phyloP scores from a whole-genome alignment of 2,888 invertebrate species.

The Melinaea menophilus region DNA sequence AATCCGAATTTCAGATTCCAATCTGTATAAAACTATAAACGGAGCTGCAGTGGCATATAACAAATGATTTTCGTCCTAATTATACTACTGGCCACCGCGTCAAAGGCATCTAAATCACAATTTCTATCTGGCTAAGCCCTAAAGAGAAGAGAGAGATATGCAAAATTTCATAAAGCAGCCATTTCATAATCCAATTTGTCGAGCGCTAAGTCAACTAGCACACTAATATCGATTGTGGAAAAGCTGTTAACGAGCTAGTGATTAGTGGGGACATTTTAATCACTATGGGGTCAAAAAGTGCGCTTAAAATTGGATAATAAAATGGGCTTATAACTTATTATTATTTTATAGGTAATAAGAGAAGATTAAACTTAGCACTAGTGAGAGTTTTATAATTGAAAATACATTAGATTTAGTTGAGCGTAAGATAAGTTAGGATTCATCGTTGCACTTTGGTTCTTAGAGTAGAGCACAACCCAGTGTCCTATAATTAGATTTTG shows the following conservation, averaged over 20 bases:
- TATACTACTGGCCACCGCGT: slow-evolving; percentile 25
- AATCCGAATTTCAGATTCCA: background rate
- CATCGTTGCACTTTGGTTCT: slow-evolving; percentile 10
- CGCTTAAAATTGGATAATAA: too few species aligned
- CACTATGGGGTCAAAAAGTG: too few species aligned
- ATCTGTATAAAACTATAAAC: slow-evolving; percentile 29
- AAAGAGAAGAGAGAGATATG: slow-evolving; percentile 64
- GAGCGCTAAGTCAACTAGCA: too few species aligned
- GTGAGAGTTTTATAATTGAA: slow-evolving; percentile 35
- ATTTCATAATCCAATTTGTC: too few species aligned
- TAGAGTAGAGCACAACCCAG: slow-evolving; percentile 15
- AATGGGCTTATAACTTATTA: slow-evolving; percentile 42
- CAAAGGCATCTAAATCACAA: slow-evolving; percentile 75
- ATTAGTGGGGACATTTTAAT: too few species aligned
- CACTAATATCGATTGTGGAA: too few species aligned
- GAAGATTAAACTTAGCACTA: slow-evolving; percentile 11
- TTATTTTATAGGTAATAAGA: slow-evolving; percentile 28
- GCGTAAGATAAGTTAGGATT: slow-evolving; percentile 42
- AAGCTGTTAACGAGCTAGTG: too few species aligned
- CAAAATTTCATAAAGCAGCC: slow-evolving; percentile 55
- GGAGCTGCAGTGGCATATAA: slow-evolving; percentile 62
- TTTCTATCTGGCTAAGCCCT: slow-evolving; percentile 66
- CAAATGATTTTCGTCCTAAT: slow-evolving; percentile 17
- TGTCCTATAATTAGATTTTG: background rate
- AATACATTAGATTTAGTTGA: slow-evolving; percentile 59